Percentiles rank a stretch among this genome's conserved stretches.
Conservation (phyloP, 2,888 invertebrate species). For the Trichopria drosophilae region DNA sequence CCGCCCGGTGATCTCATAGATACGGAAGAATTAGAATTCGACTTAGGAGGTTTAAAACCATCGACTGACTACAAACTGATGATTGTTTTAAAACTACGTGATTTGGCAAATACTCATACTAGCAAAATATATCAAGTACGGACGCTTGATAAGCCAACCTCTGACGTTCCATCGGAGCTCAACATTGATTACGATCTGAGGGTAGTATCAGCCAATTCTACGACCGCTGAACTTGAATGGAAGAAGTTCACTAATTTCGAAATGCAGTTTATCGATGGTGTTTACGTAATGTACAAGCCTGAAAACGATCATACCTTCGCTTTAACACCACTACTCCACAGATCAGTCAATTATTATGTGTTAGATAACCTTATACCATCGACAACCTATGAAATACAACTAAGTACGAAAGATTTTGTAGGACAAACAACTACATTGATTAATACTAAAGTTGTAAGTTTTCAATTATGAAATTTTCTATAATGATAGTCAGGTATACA, state of each 20-base stretch:
- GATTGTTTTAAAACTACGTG: constrained; percentile 77
- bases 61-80: constrained; percentile 81
- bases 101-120: constrained; percentile 75
- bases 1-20: constrained; percentile 84
- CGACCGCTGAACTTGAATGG: constrained; percentile 79
- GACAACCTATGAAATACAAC: constrained; percentile 79
- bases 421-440: constrained; percentile 77
- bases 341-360: constrained; percentile 76
- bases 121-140: constrained; percentile 76
- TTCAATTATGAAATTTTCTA: background rate
- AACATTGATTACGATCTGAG: constrained; percentile 74
- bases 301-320: constrained; percentile 80
- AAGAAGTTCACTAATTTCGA: constrained; percentile 80
- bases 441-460: constrained; percentile 68
- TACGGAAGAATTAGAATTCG: constrained; percentile 83
- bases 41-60: constrained; percentile 74
- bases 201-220: constrained; percentile 76
- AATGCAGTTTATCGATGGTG: constrained; percentile 82
- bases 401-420: constrained; percentile 81
- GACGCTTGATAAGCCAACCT: constrained; percentile 64
- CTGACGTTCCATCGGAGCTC: constrained; percentile 66
- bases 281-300: constrained; percentile 84
- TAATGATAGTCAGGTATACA: background rate
- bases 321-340: constrained; percentile 81
- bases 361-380: constrained; percentile 78